Percentiles rank a stretch among this genome's conserved stretches.
Conservation (phyloP, 2,888 invertebrate genomes). For the Troglohyphantes excavatus region DNA sequence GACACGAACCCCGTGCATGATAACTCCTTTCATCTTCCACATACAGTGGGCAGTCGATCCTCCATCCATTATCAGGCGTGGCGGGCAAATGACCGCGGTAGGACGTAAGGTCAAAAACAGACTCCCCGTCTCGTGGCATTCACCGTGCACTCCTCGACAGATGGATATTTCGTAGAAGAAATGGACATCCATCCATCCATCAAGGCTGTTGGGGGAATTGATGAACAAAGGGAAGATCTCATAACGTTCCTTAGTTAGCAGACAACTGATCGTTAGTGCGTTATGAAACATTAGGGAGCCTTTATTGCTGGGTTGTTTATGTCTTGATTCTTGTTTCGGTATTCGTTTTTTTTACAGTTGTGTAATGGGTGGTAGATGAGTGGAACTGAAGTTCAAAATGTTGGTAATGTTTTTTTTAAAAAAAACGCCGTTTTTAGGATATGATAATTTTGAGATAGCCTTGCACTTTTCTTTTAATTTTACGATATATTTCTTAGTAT, state of each 20-base stretch:
- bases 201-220: constrained; percentile 12
- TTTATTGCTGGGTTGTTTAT: constrained; percentile 15
- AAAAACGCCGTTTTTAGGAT: too few relatives aligned
- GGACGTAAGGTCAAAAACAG: constrained; percentile 70
- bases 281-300: constrained; percentile 18
- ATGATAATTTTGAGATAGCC: too few relatives aligned
- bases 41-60: constrained; percentile 39
- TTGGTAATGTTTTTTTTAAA: too few relatives aligned
- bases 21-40: constrained; percentile 55
- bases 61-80: constrained; percentile 28
- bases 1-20: constrained; percentile 45
- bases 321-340: constrained; percentile 9
- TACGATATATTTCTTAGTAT: too few relatives aligned
- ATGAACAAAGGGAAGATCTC: constrained; percentile 20
- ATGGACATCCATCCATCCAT: constrained; percentile 8
- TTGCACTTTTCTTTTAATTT: too few relatives aligned
- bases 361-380: not conserved
- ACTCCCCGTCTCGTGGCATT: not conserved
- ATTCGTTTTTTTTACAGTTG: constrained; percentile 7
- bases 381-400: too few relatives aligned
- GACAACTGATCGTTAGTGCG: constrained; percentile 14
- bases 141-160: constrained; percentile 3
- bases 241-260: constrained; percentile 23
- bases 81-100: constrained; percentile 67
- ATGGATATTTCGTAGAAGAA: not conserved